phyloP scores from a whole-genome alignment of 1,140 invertebrate genomes.

The Rhopalosiphum padi region DNA sequence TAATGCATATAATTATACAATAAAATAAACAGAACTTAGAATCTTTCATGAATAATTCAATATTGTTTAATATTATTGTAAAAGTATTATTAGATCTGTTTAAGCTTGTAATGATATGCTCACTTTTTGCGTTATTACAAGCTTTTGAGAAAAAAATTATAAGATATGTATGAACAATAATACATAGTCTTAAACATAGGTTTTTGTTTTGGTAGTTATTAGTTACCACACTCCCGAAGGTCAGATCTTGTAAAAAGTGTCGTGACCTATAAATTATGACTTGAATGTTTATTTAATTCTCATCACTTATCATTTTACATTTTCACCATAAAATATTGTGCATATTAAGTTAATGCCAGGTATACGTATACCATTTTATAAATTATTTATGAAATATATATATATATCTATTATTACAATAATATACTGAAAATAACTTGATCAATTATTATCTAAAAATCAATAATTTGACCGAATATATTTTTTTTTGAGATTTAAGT shows the following conservation, averaged over 20 bases:
- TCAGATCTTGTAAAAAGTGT: conserved; percentile 7
- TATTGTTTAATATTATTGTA: background rate
- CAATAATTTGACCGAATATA: background rate
- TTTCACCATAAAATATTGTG: background rate
- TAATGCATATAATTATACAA: no score
- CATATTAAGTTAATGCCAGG: background rate
- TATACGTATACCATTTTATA: background rate
- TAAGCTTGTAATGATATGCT: background rate
- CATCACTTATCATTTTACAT: background rate
- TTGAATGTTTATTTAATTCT: background rate
- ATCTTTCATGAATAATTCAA: background rate
- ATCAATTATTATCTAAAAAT: background rate
- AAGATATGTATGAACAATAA: background rate
- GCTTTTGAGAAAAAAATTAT: background rate
- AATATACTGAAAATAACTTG: background rate
- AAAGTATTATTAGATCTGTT: background rate
- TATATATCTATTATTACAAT: background rate
- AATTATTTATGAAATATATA: background rate
- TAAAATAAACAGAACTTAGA: background rate
- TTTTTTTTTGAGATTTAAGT: background rate
- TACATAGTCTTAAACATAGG: background rate
- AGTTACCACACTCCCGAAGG: background rate
- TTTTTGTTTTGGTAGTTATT: background rate
- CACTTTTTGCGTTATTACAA: no score
- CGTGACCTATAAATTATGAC: background rate